phyloP scores from a whole-genome alignment of 2,888 invertebrate species.

The Sthenelais limicola region DNA sequence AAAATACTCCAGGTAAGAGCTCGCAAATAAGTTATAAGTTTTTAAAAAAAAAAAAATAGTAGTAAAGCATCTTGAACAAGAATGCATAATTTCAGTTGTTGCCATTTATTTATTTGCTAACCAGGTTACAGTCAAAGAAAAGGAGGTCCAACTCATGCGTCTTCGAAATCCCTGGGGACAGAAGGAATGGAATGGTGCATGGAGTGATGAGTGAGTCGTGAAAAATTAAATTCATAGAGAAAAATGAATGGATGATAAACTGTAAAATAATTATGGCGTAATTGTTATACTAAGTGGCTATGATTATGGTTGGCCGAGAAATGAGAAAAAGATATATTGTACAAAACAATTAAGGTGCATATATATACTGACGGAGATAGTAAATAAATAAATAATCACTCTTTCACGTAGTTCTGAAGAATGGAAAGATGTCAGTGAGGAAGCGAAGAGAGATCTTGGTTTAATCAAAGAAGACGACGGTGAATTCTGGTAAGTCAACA shows the following conservation, averaged over 20 bases:
- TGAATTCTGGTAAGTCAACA: conserved; percentile 94
- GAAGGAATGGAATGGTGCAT: conserved; percentile 69
- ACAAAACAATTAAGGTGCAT: background rate
- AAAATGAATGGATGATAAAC: too few species aligned
- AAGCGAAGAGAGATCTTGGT: conserved; percentile 89
- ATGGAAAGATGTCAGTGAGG: conserved; percentile 91
- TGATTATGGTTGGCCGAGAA: too few species aligned
- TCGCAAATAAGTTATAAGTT: too few species aligned
- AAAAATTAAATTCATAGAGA: background rate
- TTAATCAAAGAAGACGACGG: conserved; percentile 94
- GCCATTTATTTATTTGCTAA: too few species aligned
- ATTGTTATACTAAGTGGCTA: too few species aligned
- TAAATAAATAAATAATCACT: background rate
- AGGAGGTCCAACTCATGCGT: conserved; percentile 51
- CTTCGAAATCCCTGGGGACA: conserved; percentile 69
- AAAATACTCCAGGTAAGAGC: conserved; percentile 70
- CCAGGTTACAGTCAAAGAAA: conserved; percentile 16
- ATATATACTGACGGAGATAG: background rate
- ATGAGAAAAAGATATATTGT: background rate
- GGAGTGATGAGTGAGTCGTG: conserved; percentile 61
- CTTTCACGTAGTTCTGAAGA: conserved; percentile 80
- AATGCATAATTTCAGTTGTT: too few species aligned
- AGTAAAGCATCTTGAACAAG: too few species aligned
- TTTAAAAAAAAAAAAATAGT: too few species aligned
- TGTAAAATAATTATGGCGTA: too few species aligned